A percentile compares a stretch with the other conserved stretches of the same genome.
phyloP scores from a whole-genome alignment of 2,113 vertebrate genomes.

The Microtus ochrogaster region DNA sequence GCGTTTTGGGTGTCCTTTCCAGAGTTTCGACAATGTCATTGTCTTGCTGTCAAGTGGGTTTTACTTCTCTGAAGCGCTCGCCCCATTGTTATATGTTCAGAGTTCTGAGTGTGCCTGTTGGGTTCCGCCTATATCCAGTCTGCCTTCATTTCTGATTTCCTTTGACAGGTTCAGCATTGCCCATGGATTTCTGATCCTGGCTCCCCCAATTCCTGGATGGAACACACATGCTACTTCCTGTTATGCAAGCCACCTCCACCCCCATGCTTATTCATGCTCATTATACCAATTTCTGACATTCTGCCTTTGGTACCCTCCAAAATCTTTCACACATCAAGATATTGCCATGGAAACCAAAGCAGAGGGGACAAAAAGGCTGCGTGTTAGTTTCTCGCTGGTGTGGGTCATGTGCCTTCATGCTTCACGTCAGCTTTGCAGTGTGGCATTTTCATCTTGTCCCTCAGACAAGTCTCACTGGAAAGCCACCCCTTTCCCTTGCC shows the following conservation, averaged over 20 bases:
- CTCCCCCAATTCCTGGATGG: not conserved
- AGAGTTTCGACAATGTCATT: not conserved
- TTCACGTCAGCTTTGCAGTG: not conserved
- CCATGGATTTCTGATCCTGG: not conserved
- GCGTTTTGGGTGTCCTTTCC: not conserved
- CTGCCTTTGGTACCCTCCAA: not conserved
- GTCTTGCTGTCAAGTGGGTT: not conserved
- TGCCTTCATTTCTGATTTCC: not conserved
- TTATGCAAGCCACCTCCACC: not conserved
- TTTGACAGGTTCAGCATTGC: not conserved
- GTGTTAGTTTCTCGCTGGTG: not conserved
- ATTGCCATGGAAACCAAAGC: conserved; percentile 58
- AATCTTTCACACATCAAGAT: not conserved
- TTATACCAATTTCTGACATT: not conserved
- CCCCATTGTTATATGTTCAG: not conserved
- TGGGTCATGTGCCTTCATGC: not conserved
- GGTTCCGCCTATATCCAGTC: not conserved
- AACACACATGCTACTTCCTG: not conserved
- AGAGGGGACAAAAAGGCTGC: not conserved
- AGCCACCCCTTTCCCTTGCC: not conserved
- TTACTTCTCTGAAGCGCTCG: not conserved
- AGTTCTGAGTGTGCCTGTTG: not conserved
- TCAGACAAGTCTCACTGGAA: not conserved
- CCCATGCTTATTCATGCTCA: not conserved
- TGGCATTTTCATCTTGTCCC: not conserved